Evolutionary conservation across 92 coral and sea anemone genomes (phyloP), one percentile per base, ranked within the genome.

Genomic region (Montipora capitata): DNA sequence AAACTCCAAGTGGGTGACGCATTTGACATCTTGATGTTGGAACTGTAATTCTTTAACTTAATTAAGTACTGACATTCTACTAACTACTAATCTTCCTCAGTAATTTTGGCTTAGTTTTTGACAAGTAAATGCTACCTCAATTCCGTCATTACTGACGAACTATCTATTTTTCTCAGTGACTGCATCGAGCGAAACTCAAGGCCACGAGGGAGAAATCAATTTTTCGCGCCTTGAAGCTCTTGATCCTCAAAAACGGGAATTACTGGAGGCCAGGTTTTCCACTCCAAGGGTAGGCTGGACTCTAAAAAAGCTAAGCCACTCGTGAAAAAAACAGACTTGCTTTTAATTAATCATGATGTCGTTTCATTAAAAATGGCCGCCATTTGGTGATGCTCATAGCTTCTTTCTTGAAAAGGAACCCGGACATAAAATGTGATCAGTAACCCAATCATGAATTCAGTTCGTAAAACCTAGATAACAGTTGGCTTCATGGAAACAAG

Each of bases 191-290:
- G 89, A 76, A 11, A 17, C 83, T 66, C 49, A 66, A 43, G 40
- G 11, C 39, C 14, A 38, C 44, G 83, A 85, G 35, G 79, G 89
- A 15, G 89, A 85, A 64, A 15, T 93, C 40, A 87, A 90, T 56
- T 98, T 98, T 85, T 92, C 99, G 58, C 95, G 99, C 63, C 94
- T 98, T 38, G 98, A 96, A 59, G 99, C 98, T 54, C 65, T 98
- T 84, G 98, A 98, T 76, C 99, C 99, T 12, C 96, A 91, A 48
- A 96, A 94, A 63, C 92, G 98, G 38, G 99, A 98, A 61, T 87
- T 95, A 41, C 80, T 97, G 54, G 99, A 97, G 65, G 96, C 98
- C 17, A 91, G 99, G 79, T 97, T 97, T 66, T 92, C 95, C 15
- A 92, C 96, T 43, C 96, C 96, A 13, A 78, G 98, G 88, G 98